Conservation (phyloP, 2,113 vertebrate species). For the Seriola dumerili region DNA sequence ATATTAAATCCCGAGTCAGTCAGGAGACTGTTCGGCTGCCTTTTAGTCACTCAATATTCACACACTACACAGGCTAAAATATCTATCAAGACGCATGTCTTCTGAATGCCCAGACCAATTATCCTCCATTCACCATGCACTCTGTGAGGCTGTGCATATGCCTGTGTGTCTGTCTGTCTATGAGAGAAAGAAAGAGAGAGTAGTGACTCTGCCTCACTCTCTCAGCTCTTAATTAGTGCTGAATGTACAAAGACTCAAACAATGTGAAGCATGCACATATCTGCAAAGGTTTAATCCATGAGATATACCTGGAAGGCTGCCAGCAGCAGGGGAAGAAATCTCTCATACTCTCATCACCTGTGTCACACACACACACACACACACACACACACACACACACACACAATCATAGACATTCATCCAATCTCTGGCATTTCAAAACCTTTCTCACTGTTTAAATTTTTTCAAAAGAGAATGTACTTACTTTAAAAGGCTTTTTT, state of each 20-base stretch:
- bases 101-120: conserved; percentile 36
- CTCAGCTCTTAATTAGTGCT: conserved; percentile 48
- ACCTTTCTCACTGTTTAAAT: neutral
- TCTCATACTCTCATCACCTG: conserved; percentile 22
- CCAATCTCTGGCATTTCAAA: neutral
- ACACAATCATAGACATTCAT: neutral
- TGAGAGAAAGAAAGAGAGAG: neutral
- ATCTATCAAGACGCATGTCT: conserved; percentile 22
- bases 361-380: neutral
- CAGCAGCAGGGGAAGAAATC: conserved; percentile 2
- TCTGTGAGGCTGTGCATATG: neutral
- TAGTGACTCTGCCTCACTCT: neutral
- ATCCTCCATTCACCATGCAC: conserved; percentile 11
- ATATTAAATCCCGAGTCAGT: neutral
- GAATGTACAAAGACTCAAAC: conserved; percentile 30
- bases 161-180: neutral
- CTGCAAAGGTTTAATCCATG: conserved; percentile 13
- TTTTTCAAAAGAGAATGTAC: conserved; percentile 7
- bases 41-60: neutral
- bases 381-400: neutral
- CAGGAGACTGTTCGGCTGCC: neutral
- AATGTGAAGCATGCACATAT: neutral
- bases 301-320: conserved; percentile 25
- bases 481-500: conserved; percentile 19
- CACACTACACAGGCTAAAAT: conserved; percentile 2